phyloP scores from a whole-genome alignment of 2,888 invertebrate species.

The Tyria jacobaeae region DNA sequence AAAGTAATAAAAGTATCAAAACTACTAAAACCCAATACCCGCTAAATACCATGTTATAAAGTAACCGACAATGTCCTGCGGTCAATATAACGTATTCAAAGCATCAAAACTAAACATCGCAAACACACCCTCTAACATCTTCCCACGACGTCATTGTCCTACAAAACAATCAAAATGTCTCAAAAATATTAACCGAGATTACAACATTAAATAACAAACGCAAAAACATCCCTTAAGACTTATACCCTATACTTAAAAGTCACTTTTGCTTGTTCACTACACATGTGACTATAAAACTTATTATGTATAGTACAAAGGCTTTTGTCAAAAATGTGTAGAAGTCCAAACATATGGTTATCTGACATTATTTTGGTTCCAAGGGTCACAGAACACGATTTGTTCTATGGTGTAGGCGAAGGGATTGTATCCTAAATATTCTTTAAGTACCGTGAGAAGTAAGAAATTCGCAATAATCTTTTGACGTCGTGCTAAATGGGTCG shows the following conservation, averaged over 20 bases:
- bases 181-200: constrained; percentile 66
- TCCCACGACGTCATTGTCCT: constrained; percentile 71
- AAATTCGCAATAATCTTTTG: constrained; percentile 33
- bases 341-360: constrained; percentile 70
- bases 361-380: constrained; percentile 64
- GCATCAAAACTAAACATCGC: constrained; percentile 58
- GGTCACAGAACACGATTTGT: constrained; percentile 69
- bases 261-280: constrained; percentile 27
- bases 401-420: constrained; percentile 65
- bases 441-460: constrained; percentile 66
- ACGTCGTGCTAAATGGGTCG: constrained; percentile 47
- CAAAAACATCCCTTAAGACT: constrained; percentile 13
- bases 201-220: constrained; percentile 24
- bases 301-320: constrained; percentile 48
- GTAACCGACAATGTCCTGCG: constrained; percentile 72
- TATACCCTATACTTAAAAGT: constrained; percentile 37
- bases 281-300: constrained; percentile 17
- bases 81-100: constrained; percentile 66
- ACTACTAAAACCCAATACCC: constrained; percentile 33
- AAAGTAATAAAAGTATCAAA: constrained; percentile 66
- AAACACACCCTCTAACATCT: constrained; percentile 61
- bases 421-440: constrained; percentile 57
- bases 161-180: constrained; percentile 71
- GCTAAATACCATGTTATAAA: constrained; percentile 80
- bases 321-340: constrained; percentile 57